A percentile compares a stretch with the other conserved stretches of the same genome.
phyloP scores from a whole-genome alignment of 1,140 invertebrate genomes.

The Aphelinus atriplicis region DNA sequence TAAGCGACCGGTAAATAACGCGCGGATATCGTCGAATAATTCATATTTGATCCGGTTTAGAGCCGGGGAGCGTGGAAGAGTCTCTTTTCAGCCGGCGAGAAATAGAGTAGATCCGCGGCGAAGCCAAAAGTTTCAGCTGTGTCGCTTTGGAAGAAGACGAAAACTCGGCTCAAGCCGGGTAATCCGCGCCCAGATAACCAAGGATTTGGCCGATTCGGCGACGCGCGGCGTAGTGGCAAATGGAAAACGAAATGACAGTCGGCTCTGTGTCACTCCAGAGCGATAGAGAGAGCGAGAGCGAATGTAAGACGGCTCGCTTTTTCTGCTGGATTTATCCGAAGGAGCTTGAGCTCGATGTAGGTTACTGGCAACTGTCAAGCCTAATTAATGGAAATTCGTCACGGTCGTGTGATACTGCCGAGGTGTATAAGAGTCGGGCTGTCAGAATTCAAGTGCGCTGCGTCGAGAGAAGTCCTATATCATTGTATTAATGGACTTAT shows the following conservation, averaged over 20 bases:
- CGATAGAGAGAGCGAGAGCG: too few species aligned
- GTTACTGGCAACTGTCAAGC: too few species aligned
- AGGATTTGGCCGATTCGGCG: background rate
- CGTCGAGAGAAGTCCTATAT: too few species aligned
- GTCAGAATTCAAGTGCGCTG: too few species aligned
- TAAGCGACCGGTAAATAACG: background rate
- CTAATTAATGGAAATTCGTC: too few species aligned
- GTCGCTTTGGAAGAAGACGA: background rate
- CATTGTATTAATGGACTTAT: too few species aligned
- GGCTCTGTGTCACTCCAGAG: background rate
- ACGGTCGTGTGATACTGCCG: too few species aligned
- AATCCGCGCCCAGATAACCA: background rate
- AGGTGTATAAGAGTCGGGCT: too few species aligned
- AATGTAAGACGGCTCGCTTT: too few species aligned
- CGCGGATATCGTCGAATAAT: background rate
- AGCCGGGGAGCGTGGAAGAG: background rate
- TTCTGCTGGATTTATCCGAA: too few species aligned
- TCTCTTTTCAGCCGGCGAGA: background rate
- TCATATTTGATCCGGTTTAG: slow-evolving; percentile 17
- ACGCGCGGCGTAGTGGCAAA: background rate
- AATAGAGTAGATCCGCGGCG: background rate
- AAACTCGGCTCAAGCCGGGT: slow-evolving; percentile 1
- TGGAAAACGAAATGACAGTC: slow-evolving; percentile 15
- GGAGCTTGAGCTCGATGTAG: too few species aligned
- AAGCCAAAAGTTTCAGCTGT: too few species aligned